Evolutionary conservation across 2,113 vertebrate species (phyloP), one percentile per base, ranked within the genome.

Genomic region (Colius striatus): DNA sequence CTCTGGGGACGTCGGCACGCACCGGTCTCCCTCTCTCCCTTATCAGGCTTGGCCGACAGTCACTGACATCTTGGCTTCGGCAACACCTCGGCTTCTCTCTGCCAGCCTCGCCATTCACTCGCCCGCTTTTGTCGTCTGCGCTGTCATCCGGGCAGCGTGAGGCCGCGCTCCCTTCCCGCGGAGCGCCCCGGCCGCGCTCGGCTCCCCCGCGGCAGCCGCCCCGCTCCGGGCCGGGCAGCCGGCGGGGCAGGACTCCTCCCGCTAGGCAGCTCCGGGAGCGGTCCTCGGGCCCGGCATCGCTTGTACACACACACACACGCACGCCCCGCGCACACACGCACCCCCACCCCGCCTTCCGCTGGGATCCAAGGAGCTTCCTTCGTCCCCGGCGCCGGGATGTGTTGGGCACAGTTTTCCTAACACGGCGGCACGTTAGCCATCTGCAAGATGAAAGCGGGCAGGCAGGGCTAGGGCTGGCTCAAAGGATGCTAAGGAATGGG

Each of bases 401-500:
- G 91, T 43, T 29, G 89, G 30, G 93, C 95, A 84, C 87, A 74
- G 93, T 61, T 94, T 73, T 32, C 81, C 85, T 92, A 93, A 87
- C 66, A 61, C 89, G 67, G 73, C 79, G 72, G 88, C 88, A 92
- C 85, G 74, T 65, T 94, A 71, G 76, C 90, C 91, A 65, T 89
- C 94, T 94, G 95, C 94, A 82, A 89, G 87, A 81, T 85, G 96
- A 92, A 93, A 90, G 92, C 95, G 38, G 89, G 89, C 87, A 7
- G 92, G 73, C 92, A 89, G 83, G 74, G 91, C 92, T 72, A 51
- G 19, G 92, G 83, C 92, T 74, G 89, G 71, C 60, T 32, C 65
- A 4, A n/a, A 78, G 76, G 86, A 73, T 76, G 95, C 84, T 61
- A 6, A 84, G 81, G 66, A 43, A 14, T 13, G 72, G 75, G 45